Base-by-base conservation (phyloP, 2,888 invertebrate species). In the Dynastes grantii region DNA sequence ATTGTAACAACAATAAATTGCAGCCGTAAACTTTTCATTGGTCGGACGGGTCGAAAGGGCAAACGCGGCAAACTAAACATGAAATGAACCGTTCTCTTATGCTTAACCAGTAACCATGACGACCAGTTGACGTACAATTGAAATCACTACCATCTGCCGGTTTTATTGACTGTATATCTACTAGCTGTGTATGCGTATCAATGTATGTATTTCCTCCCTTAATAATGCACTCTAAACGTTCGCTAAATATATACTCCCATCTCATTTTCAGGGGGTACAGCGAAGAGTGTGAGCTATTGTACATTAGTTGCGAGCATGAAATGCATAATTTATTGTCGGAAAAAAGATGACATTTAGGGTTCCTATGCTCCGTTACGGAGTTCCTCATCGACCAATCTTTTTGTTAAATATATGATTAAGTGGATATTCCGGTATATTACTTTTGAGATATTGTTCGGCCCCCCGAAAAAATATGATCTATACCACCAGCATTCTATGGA, bases 121-220 rank as follows among this genome's bases (percentile, higher is more conserved):
- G 87, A 87, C 86, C 85, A 84, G 85, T 84, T 85, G 53, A 40
- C 53, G 27, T 85, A 88, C 87, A 87, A 87, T 87, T 84, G 87
- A 85, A 87, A 87, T 87, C 87, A 84, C 85, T 83, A 85, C 86
- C 88, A 88, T 88, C 88, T 88, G 88, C 88, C 85, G 82, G 84
- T 83, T 85, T 86, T 85, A 86, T 87, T 85, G 86, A 87, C 85
- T 84, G 81, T 61, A 80, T 73, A 58, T 61, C 27, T 9, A 6
- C 13, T 73, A 11, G 13, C 29, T 55, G 9, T 53, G 49, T 68
- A 22, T 67, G 9, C 22, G 27, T 58, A 61, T 73, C 55, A 58
- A 13, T 40, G 71, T 71, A 71, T 71, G 45, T 58, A 61, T 73
- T 73, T 73, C 81, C 81, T 84, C 84, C 84, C 83, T 84, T 85